These are phyloP conservation scores for Nemurella pictetii DNA, from an alignment of 2,888 invertebrate genomes.

Conservation along the genomic window DNA sequence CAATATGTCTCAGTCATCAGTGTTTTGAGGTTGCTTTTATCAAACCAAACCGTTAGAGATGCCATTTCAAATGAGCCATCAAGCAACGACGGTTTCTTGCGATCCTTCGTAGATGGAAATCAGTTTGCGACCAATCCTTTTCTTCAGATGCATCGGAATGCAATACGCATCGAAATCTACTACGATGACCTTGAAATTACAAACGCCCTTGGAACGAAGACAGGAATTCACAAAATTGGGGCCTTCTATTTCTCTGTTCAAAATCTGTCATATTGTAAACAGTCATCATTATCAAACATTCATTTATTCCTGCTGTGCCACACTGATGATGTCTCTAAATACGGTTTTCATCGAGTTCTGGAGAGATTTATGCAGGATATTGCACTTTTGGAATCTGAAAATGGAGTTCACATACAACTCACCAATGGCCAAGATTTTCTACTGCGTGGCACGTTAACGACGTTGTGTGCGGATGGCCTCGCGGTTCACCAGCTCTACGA, in stretches of 20 bases:
- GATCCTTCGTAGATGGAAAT: neutral
- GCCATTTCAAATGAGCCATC: neutral
- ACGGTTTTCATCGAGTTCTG: neutral
- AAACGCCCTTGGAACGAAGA: slow-evolving; percentile 1
- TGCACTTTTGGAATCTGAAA: neutral
- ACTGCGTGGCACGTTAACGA: neutral
- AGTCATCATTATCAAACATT: neutral
- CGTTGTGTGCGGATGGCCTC: slow-evolving; percentile 23
- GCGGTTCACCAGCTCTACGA: slow-evolving; percentile 11
- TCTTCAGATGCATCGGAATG: slow-evolving; percentile 5
- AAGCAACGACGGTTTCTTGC: neutral
- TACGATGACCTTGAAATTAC: neutral
- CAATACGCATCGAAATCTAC: neutral
- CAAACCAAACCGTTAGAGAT: neutral
- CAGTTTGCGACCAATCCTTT: neutral
- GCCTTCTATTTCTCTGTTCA: slow-evolving; percentile 14
- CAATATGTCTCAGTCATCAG: slow-evolving; percentile 3
- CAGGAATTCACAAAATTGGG: slow-evolving; percentile 20
- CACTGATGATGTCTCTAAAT: neutral
- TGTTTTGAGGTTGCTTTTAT: neutral
- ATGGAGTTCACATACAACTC: neutral
- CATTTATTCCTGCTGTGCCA: neutral
- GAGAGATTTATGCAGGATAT: neutral
- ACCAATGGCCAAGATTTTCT: neutral
- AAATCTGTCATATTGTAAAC: neutral